Evolutionary conservation across 2,797 vertebrate species (phyloP).

Genomic region (Coluber constrictor): DNA sequence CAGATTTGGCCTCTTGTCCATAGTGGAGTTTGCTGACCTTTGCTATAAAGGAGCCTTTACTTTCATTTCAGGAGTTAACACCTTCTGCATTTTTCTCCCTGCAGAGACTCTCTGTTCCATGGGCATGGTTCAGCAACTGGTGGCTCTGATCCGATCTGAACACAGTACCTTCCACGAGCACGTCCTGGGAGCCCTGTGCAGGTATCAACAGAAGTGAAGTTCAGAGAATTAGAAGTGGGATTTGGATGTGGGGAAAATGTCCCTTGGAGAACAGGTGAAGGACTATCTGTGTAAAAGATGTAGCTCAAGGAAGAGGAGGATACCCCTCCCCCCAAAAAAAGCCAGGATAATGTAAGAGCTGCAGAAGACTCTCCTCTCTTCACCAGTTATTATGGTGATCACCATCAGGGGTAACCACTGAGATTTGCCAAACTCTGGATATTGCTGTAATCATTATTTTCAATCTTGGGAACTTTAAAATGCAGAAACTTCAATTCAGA

Average conservation of each 20-base stretch:
- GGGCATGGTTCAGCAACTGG: slow-evolving; percentile 90
- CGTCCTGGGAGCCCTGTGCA: slow-evolving; percentile 85
- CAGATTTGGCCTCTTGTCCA: neutral
- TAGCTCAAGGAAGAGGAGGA: neutral
- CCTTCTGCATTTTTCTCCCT: neutral
- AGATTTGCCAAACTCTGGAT: neutral
- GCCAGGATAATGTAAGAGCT: neutral
- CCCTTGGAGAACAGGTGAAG: too few relatives aligned
- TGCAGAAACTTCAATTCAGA: neutral
- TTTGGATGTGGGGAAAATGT: neutral
- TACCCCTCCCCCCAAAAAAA: neutral
- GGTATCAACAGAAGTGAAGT: slow-evolving; percentile 66
- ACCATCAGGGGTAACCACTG: neutral
- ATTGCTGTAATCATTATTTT: neutral
- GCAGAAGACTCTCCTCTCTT: neutral
- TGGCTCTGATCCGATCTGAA: slow-evolving; percentile 80
- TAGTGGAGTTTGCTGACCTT: neutral
- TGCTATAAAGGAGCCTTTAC: neutral
- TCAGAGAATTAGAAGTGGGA: neutral
- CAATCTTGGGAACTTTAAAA: neutral
- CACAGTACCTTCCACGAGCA: slow-evolving; percentile 87
- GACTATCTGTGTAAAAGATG: neutral
- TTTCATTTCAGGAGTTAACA: neutral
- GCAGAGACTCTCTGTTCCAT: slow-evolving; percentile 82
- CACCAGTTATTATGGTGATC: neutral